Evolutionary conservation across 2,113 vertebrate species (phyloP), one percentile per base, ranked within the genome.

Genomic region (Microcebus griseorufus): DNA sequence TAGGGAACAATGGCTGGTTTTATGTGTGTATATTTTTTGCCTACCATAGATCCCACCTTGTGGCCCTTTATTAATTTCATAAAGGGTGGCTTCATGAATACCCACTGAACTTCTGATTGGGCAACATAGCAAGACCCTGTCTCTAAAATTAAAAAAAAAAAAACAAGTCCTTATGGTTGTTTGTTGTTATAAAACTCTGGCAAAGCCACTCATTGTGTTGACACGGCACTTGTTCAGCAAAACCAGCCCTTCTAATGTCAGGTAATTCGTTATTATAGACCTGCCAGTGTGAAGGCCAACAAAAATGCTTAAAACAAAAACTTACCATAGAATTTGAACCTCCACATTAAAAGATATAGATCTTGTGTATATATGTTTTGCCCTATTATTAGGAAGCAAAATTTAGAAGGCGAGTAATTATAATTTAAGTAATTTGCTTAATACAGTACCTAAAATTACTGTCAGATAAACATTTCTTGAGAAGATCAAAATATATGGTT

Each of bases 381-480:
- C 22, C 65, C 53, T 80, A 39, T 93, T 94, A 96, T 87, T 93
- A 96, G 42, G 42, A 69, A 72, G 32, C 81, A 87, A 58, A 89
- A 82, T 95, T 92, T 90, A 92, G 42, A 95, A 93, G 75, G 62
- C 32, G 69, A 95, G 39, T 97, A 91, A 94, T 97, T 97, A 85
- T 90, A 94, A 95, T 79, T 95, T 96, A 88, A 94, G 92, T 90
- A 97, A 95, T 90, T 95, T 93, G 67, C 78, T 95, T 95, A 97
- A 97, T 94, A 92, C 72, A 95, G 86, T 89, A 75, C 67, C 95
- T 95, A 79, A 97, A 98, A 97, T 95, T 87, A 80, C 78, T 67
- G 83, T 95, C 94, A 97, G 84, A 98, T 95, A 97, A 97, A 96
- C 93, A 97, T 96, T 96, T 96, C 96, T 93, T 27, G 45, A 88